phyloP scores from a whole-genome alignment of 1,140 invertebrate genomes.

The Macrobrachium rosenbergii region DNA sequence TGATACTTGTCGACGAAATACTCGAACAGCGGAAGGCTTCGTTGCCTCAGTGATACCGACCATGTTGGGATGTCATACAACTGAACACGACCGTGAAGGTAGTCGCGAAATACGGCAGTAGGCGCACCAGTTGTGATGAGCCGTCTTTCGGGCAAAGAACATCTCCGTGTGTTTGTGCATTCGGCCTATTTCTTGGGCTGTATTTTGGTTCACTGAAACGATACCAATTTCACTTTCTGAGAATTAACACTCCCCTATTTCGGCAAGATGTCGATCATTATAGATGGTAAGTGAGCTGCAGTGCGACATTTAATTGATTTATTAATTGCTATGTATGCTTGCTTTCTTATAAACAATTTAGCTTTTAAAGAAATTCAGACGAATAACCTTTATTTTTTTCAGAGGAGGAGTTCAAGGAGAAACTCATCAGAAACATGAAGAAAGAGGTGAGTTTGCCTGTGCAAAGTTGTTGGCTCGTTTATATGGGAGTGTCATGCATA shows the following conservation, averaged over 20 bases:
- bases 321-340: too few relatives aligned
- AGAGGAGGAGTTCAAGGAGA: conserved; percentile 78
- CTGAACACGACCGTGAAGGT: neutral
- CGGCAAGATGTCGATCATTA: conserved; percentile 50
- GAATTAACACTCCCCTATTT: neutral
- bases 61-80: neutral
- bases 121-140: conserved; percentile 15
- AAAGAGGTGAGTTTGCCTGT: conserved; percentile 77
- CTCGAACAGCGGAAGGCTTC: too few relatives aligned
- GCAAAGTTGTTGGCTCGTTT: neutral
- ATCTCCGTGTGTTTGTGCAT: neutral
- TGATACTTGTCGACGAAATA: too few relatives aligned
- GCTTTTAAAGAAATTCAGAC: too few relatives aligned
- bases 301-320: neutral
- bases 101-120: neutral
- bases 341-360: too few relatives aligned
- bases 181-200: neutral
- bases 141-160: neutral
- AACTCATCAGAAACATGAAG: conserved; percentile 83
- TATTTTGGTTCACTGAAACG: neutral
- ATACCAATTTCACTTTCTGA: neutral
- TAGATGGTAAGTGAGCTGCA: conserved; percentile 39
- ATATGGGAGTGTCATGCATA: too few relatives aligned
- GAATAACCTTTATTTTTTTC: conserved; percentile 61
- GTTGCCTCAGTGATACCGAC: too few relatives aligned